phyloP scores from a whole-genome alignment of 2,888 invertebrate genomes.

The Lathronympha strigana region DNA sequence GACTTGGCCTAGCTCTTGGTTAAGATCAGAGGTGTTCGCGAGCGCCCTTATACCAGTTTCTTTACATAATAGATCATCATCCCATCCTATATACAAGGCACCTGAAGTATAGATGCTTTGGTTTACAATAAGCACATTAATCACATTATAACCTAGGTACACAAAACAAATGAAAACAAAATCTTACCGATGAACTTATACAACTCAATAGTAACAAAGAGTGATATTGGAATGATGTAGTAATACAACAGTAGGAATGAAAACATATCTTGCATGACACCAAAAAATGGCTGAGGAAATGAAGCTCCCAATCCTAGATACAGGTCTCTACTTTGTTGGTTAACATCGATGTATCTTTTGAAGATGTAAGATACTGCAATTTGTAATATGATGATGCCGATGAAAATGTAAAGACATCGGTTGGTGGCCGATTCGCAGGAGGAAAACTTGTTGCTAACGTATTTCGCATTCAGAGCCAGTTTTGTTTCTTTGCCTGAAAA shows the following conservation, averaged over 20 bases:
- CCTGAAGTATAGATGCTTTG: conserved; percentile 78
- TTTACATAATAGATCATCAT: conserved; percentile 86
- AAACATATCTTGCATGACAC: conserved; percentile 84
- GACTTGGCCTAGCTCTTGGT: conserved; percentile 94
- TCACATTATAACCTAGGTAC: neutral
- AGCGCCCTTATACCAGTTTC: conserved; percentile 86
- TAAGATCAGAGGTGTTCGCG: conserved; percentile 93
- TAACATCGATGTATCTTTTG: conserved; percentile 77
- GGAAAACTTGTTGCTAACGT: conserved; percentile 89
- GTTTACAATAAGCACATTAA: neutral
- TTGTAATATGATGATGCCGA: conserved; percentile 85
- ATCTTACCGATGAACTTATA: conserved; percentile 83
- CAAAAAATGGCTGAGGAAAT: conserved; percentile 48
- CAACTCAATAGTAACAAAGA: conserved; percentile 93
- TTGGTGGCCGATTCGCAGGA: conserved; percentile 88
- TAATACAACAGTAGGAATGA: conserved; percentile 91
- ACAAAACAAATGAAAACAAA: neutral
- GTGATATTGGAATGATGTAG: conserved; percentile 93
- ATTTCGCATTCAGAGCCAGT: conserved; percentile 91
- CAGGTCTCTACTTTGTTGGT: conserved; percentile 54
- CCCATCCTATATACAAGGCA: conserved; percentile 90
- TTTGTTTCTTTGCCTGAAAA: conserved; percentile 90
- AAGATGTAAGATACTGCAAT: conserved; percentile 78
- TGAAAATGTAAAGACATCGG: conserved; percentile 87
- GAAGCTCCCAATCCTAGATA: conserved; percentile 61